Evolutionary conservation across 2,888 invertebrate genomes (phyloP), one percentile per base, ranked within the genome.

Genomic region (Mythimna albipuncta): DNA sequence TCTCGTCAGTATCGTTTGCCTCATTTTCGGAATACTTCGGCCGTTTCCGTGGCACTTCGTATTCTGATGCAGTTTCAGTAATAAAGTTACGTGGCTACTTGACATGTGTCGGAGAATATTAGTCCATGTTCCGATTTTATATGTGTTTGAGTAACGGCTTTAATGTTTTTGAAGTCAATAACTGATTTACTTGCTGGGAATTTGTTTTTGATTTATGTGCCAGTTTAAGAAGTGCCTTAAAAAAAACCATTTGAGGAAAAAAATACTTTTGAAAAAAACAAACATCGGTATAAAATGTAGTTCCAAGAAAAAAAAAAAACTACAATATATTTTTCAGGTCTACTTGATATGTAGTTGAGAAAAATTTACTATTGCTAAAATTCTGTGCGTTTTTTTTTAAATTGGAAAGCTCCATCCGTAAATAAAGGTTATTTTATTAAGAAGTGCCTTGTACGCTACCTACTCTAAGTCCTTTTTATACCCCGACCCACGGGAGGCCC

Each of bases 1-100:
- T 47, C 61, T 57, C 35, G 62, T 67, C 55, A 64, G 13, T 16
- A 47, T 59, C 44, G 58, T 70, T 79, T 75, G 54, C 72, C 71
- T 68, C 73, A 72, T 69, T 70, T 72, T 70, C 64, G 64, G 61
- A 69, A 75, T 66, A 69, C 69, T 73, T 76, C 68, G 76, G 47
- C n/a, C 55, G 63, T 74, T 77, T 82, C 70, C 69, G 75, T 69
- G 35, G 10, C 67, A 84, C 69, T 86, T 84, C 69, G 75, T 80
- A 86, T 86, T 74, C 85, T 35, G 50, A 7, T 73, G 69, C 69
- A 59, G 67, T 67, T 69, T 44, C 41, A 2, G 68, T 64, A 71
- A 65, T 62, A 55, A 32, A 13, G 68, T 83, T 81, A 77, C 81
- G 62, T 70, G 38, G 55, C 63, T 55, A 41, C 59, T 77, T 81